A percentile compares a stretch with the other conserved stretches of the same genome.
Conservation (phyloP, 2,797 vertebrate species). For the Halcyon smyrnensis region DNA sequence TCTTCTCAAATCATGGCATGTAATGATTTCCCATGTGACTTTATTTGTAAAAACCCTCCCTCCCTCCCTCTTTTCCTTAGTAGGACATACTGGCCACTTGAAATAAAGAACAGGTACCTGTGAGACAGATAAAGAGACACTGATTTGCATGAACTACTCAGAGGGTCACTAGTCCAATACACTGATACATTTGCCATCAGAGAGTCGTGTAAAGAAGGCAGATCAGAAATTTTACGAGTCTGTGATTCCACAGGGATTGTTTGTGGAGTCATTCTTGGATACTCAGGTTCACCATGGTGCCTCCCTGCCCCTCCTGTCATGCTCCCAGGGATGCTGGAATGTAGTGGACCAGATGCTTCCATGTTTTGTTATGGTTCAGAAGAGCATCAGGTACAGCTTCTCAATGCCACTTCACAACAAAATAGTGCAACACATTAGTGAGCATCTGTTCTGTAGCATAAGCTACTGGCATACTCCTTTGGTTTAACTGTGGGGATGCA, state of each 20-base stretch:
- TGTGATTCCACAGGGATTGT: not conserved
- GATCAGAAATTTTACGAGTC: not conserved
- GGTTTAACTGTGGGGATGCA: not conserved
- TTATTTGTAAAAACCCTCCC: not conserved
- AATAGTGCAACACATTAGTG: not conserved
- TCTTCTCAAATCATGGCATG: not conserved
- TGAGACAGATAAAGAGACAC: not conserved
- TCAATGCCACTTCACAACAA: not conserved
- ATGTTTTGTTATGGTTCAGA: not conserved
- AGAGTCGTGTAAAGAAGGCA: not conserved
- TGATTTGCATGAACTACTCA: not conserved
- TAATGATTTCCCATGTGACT: not conserved
- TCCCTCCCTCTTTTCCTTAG: not conserved
- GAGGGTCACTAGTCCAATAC: not conserved
- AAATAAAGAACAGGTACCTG: not conserved
- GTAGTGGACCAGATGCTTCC: not conserved
- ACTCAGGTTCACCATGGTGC: accelerated
- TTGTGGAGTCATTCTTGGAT: not conserved
- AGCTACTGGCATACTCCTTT: not conserved
- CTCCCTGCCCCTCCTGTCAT: not conserved
- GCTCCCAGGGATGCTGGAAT: not conserved
- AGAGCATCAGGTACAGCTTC: not conserved
- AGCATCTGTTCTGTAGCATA: not conserved
- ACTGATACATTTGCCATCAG: not conserved
- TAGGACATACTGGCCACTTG: not conserved